phyloP scores from a whole-genome alignment of 2,113 vertebrate species.

The Takifugu bimaculatus region DNA sequence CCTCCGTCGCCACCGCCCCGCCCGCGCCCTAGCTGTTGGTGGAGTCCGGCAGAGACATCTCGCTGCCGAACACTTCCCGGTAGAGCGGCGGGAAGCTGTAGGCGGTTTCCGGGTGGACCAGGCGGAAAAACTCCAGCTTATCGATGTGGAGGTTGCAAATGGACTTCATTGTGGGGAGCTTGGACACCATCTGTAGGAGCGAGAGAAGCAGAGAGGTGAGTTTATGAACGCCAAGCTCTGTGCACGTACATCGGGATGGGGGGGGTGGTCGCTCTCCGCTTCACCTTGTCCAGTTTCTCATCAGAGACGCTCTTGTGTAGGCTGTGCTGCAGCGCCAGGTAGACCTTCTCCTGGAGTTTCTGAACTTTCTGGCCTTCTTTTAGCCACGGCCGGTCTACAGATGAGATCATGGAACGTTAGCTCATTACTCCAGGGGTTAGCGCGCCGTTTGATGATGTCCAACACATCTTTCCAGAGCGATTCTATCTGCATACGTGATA shows the following conservation, averaged over 20 bases:
- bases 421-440: neutral
- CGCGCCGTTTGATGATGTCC: no score
- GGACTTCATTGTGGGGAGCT: constrained; percentile 85
- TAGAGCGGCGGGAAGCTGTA: constrained; percentile 88
- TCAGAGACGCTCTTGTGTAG: constrained; percentile 80
- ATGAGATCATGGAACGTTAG: neutral
- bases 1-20: constrained; percentile 29
- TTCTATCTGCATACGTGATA: constrained; percentile 1
- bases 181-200: constrained; percentile 81
- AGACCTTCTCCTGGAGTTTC: constrained; percentile 87
- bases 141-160: constrained; percentile 89
- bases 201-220: constrained; percentile 14
- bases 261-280: neutral
- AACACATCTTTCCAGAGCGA: neutral
- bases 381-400: constrained; percentile 83
- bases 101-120: constrained; percentile 85
- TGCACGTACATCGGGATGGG: neutral
- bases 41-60: constrained; percentile 78
- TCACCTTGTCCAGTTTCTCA: constrained; percentile 86
- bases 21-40: constrained; percentile 70
- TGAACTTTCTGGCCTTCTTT: constrained; percentile 84
- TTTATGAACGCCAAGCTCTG: neutral
- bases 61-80: constrained; percentile 86
- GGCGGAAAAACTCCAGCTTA: constrained; percentile 88
- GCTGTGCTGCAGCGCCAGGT: constrained; percentile 83